Conservation (phyloP, 2,888 invertebrate species). For the Mechanitis mazaeus region DNA sequence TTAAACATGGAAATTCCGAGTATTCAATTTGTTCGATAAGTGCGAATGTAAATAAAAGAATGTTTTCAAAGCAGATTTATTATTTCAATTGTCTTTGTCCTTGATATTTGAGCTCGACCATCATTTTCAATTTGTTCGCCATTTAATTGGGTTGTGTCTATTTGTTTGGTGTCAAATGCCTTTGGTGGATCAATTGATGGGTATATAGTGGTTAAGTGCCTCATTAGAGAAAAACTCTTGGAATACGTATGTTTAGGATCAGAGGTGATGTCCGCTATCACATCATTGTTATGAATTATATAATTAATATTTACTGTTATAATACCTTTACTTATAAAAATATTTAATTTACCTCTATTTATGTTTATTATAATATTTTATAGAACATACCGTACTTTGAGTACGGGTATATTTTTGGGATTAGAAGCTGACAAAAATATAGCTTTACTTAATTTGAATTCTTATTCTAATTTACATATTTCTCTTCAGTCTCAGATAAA, state of each 20-base stretch:
- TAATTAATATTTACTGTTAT: background rate
- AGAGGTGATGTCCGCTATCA: conserved; percentile 8
- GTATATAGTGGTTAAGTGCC: conserved; percentile 8
- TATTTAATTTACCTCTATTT: too few species aligned
- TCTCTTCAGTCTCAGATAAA: conserved; percentile 53
- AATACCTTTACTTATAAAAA: background rate
- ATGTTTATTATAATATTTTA: too few species aligned
- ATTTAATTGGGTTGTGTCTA: conserved; percentile 46
- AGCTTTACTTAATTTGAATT: too few species aligned
- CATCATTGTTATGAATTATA: background rate
- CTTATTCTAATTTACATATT: background rate
- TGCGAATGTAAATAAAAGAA: conserved; percentile 21
- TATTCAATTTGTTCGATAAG: background rate
- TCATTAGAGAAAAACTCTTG: conserved; percentile 9
- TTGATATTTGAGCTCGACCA: conserved; percentile 43
- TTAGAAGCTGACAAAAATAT: too few species aligned
- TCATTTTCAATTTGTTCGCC: conserved; percentile 46
- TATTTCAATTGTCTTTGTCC: conserved; percentile 37
- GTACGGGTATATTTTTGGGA: too few species aligned
- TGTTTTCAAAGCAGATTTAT: conserved; percentile 32
- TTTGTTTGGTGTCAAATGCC: conserved; percentile 41
- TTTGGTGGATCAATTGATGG: conserved; percentile 37
- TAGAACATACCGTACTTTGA: too few species aligned
- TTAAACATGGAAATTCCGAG: background rate
- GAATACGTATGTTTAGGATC: conserved; percentile 19